A percentile compares a stretch with the other conserved stretches of the same genome.
These are phyloP conservation scores for Acromyrmex echinatior DNA, from an alignment of 1,140 invertebrate species.

Conservation along the genomic window DNA sequence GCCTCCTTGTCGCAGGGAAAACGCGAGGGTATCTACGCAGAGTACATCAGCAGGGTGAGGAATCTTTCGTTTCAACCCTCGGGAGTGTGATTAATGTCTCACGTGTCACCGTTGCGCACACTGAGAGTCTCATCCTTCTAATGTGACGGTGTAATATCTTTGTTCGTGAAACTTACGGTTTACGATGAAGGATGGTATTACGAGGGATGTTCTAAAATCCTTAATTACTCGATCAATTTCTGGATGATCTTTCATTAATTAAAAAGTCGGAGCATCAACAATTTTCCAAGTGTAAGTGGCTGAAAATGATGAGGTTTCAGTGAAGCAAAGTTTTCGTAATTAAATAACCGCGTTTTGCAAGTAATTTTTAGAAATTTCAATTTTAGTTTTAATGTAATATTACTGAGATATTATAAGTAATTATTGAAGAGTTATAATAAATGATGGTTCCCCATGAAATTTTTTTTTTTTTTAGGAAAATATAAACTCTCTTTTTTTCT, in stretches of 20 bases:
- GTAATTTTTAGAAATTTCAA: not conserved
- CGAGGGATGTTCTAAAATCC: not conserved
- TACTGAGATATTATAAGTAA: not conserved
- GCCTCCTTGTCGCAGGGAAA: conserved; percentile 84
- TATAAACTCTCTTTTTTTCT: not conserved
- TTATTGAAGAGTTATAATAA: not conserved
- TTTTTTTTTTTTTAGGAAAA: not conserved
- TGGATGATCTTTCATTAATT: conserved; percentile 16
- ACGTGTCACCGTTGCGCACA: not conserved
- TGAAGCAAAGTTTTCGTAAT: not conserved
- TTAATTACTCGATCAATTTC: not conserved
- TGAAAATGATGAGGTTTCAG: not conserved
- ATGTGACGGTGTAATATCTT: not conserved
- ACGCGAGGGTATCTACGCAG: conserved; percentile 86
- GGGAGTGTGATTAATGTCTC: conserved; percentile 25
- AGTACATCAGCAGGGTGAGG: conserved; percentile 86
- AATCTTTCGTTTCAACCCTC: not conserved
- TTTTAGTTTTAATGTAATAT: not conserved
- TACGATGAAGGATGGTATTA: not conserved
- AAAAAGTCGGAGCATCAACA: not conserved
- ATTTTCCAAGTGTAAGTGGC: not conserved
- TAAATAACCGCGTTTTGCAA: conserved; percentile 1
- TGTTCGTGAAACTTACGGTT: not conserved
- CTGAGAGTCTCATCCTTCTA: conserved; percentile 9
- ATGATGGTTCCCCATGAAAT: not conserved